Base-by-base conservation (phyloP, 1,140 invertebrate genomes). In the Pteromalus puparum region DNA sequence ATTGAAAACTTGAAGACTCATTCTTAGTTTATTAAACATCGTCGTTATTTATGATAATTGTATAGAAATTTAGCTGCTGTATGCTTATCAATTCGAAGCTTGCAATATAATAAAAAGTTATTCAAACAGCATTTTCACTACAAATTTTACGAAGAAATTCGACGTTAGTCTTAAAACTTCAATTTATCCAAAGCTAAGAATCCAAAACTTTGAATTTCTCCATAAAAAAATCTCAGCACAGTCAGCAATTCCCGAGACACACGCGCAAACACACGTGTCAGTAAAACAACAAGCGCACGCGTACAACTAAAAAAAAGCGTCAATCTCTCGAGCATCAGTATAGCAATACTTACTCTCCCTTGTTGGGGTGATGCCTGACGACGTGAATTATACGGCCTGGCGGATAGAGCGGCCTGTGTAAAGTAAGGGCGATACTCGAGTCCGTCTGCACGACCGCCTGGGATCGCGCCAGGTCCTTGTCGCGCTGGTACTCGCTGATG, bases 361-460 rank as follows among this genome's bases (percentile, higher is more conserved):
- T 95, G 81, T 95, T 96, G 26, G 97, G 96, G 94, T 98, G 97
- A 93, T 97, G 97, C 78, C 97, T 93, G 72, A 98, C 97, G 46
- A 98, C 95, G 90, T 98, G 98, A 72, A 98, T 97, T 82, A 98
- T 98, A 88, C 95, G 95, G 4, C 98, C 98, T 10, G 98, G 97
- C 67, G 97, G 97, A 92, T 96, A 98, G 1, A 98, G 93, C 1
- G 97, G 97, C 89, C 96, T 94, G 93, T 98, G 96, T 86, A 97
- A 93, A 77, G 96, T 96, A 85, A 97, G 93, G 82, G 96, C 96
- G 89, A 97, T 96, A 72, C 94, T 94, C 87, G 95, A 95, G 88
- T 96, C 96, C 81, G 94, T 95, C 7, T 96, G 95, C 92, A 97
- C 94, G 75, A 96, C 93, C 24, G 95, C 94, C 78, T 95, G 94